Conservation (phyloP, 2,888 invertebrate genomes). For the Ennomos erosarius region DNA sequence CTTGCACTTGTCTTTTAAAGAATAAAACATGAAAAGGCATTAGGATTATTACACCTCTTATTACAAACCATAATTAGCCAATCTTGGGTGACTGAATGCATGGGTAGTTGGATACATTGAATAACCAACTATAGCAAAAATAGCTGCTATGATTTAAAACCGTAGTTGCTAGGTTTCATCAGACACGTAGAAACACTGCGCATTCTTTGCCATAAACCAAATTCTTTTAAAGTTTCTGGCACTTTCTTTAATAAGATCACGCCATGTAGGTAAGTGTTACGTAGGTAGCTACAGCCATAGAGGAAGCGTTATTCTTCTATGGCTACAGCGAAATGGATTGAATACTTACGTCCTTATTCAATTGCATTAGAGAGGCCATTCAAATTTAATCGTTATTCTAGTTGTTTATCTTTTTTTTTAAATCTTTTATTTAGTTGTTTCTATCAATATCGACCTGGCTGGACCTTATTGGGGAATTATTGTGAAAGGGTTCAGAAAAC, state of each 20-base stretch:
- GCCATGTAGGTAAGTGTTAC: constrained; percentile 11
- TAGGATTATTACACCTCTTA: no score
- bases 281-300: constrained; percentile 25
- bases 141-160: no score
- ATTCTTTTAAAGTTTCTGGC: constrained; percentile 13
- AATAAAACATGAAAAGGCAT: no score
- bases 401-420: no score
- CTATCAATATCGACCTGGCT: constrained; percentile 39
- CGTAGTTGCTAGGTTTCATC: no score
- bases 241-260: constrained; percentile 20
- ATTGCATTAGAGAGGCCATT: constrained; percentile 68
- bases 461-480: constrained; percentile 12
- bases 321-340: constrained; percentile 59
- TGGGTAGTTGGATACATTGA: no score
- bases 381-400: no score
- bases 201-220: constrained; percentile 13
- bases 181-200: not conserved
- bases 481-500: constrained; percentile 29
- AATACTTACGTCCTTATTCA: constrained; percentile 60
- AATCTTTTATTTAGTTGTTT: constrained; percentile 45
- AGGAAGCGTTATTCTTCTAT: no score
- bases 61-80: no score
- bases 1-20: no score
- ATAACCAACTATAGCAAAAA: no score
- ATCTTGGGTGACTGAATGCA: no score